phyloP scores from a whole-genome alignment of 2,888 invertebrate genomes.

The Heliconius cydno region DNA sequence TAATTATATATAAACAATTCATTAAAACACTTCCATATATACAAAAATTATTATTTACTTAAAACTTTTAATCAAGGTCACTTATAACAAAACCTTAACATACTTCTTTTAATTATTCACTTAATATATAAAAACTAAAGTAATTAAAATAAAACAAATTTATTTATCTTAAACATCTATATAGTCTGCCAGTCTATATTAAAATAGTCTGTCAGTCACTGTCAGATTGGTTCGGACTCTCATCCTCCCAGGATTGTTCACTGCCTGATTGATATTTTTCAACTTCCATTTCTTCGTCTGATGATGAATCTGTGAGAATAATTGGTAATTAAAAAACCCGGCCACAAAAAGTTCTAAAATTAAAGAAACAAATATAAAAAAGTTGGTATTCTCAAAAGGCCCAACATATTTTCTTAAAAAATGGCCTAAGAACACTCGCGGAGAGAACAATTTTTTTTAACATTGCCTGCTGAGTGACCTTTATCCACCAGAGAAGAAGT shows the following conservation, averaged over 20 bases:
- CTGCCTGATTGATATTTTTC: slow-evolving; percentile 67
- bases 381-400: too few species aligned
- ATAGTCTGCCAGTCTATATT: neutral
- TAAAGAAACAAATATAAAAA: too few species aligned
- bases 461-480: too few species aligned
- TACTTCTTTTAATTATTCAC: neutral
- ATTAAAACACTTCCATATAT: neutral
- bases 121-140: neutral
- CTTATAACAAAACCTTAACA: too few species aligned
- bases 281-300: slow-evolving; percentile 70
- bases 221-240: neutral
- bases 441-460: too few species aligned
- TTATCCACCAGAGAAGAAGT: too few species aligned
- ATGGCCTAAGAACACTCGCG: too few species aligned
- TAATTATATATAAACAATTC: neutral
- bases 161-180: neutral
- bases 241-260: slow-evolving; percentile 63
- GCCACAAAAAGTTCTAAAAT: too few species aligned
- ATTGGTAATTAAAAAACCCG: neutral
- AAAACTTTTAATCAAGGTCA: neutral
- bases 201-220: slow-evolving; percentile 18
- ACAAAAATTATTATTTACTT: slow-evolving; percentile 1
- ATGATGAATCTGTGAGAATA: slow-evolving; percentile 65
- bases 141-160: slow-evolving; percentile 9
- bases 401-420: too few species aligned